Conservation (phyloP, 2,888 invertebrate genomes). For the Leptopilina syphax region DNA sequence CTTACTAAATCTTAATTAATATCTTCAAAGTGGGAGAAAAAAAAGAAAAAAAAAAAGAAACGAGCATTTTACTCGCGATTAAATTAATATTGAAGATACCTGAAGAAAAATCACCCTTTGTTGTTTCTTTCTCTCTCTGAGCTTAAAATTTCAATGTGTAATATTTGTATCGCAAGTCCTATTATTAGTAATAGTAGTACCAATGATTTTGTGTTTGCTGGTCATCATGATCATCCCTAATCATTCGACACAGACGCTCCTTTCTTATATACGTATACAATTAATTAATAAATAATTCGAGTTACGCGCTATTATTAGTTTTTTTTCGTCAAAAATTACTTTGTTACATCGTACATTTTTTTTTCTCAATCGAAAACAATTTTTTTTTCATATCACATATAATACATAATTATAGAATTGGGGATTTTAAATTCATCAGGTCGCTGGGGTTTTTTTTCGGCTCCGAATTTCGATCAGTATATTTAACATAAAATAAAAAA, state of each 20-base stretch:
- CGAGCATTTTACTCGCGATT: neutral
- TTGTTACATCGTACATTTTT: constrained; percentile 58
- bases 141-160: constrained; percentile 8
- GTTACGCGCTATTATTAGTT: constrained; percentile 60
- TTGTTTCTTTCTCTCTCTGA: constrained; percentile 11
- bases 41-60: neutral
- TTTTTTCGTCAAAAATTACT: constrained; percentile 58
- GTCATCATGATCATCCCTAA: constrained; percentile 56
- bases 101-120: constrained; percentile 31
- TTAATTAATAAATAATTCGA: constrained; percentile 65
- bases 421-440: constrained; percentile 34
- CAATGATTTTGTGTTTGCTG: constrained; percentile 47
- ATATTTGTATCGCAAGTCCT: constrained; percentile 49
- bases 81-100: constrained; percentile 8
- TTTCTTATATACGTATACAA: constrained; percentile 59
- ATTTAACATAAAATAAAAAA: constrained; percentile 7
- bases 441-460: constrained; percentile 8
- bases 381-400: constrained; percentile 53
- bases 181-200: constrained; percentile 53
- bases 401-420: constrained; percentile 44
- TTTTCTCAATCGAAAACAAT: constrained; percentile 50
- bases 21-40: neutral
- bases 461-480: constrained; percentile 12
- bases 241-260: constrained; percentile 58
- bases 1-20: constrained; percentile 36